Base-by-base conservation (phyloP, 53 echinoderm and acorn worm species). In the Echinometra lucunter region DNA sequence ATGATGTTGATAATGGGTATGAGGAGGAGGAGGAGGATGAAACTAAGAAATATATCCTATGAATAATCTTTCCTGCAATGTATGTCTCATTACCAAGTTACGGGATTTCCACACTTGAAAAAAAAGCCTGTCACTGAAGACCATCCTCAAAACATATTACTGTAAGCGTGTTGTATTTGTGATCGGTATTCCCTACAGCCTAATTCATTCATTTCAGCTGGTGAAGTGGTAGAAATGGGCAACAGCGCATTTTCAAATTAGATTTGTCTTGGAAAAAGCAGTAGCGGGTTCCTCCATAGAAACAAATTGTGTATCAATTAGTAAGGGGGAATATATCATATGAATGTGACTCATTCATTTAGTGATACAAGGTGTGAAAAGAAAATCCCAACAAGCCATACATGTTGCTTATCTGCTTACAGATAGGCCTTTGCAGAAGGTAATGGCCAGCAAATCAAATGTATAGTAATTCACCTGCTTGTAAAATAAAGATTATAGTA, bases 281-380 rank as follows among this genome's bases (percentile, higher is more conserved):
- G 49, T 49, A 47, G 49, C 11, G 53, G 47, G n/a, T n/a, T 85
- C 23, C n/a, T 49, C n/a, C 16, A 47, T 9, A 27, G 53, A 85
- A 19, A 47, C 28, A 27, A 85, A 85, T 85, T 85, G 85, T 49
- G 28, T 85, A 49, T 85, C 85, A 49, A 85, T 85, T 45, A 85
- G 85, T 1, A 85, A 28, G 15, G 53, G 85, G 49, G 30, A 30
- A 49, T 27, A 16, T 6, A 85, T 49, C 30, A 16, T 13, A 45
- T 5, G 23, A 85, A 85, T 49, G 49, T 85, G 85, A 85, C 45
- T 85, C 85, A 85, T 85, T 85, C 53, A 53, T 80, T 80, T 83
- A 47, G 27, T 7, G 27, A 28, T 16, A 28, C 23, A 74, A 44
- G 38, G 81, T 81, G 21, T 53, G 15, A 44, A 18, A 44, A 40